Evolutionary conservation across 2,888 invertebrate genomes (phyloP).

Genomic region (Phrixothrix hirtus): DNA sequence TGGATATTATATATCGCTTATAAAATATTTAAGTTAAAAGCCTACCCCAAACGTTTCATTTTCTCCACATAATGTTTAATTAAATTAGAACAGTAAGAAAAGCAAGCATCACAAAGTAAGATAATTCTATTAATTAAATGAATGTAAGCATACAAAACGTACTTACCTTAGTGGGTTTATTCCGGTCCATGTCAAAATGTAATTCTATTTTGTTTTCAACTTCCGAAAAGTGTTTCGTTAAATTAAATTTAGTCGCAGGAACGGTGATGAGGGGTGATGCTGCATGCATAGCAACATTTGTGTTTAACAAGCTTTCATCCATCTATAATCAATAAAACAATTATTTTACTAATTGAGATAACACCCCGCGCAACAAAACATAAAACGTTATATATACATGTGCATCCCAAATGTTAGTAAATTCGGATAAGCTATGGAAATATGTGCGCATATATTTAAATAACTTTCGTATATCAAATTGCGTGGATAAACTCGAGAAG

Average conservation of each 20-base stretch:
- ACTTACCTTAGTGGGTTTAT: conserved; percentile 43
- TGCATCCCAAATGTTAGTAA: conserved; percentile 15
- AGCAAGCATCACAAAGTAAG: too few relatives aligned
- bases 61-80: too few relatives aligned
- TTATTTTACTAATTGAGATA: conserved; percentile 1
- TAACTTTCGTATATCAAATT: conserved; percentile 44
- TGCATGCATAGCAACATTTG: conserved; percentile 54
- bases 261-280: conserved; percentile 66
- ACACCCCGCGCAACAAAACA: neutral
- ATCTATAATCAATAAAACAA: conserved; percentile 52
- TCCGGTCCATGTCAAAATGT: conserved; percentile 57
- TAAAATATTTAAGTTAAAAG: too few relatives aligned
- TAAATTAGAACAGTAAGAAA: too few relatives aligned
- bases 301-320: conserved; percentile 67
- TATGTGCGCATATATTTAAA: conserved; percentile 48
- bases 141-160: neutral
- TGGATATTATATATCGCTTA: too few relatives aligned
- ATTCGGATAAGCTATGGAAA: conserved; percentile 43
- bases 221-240: conserved; percentile 71
- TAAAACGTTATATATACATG: neutral
- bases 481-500: conserved; percentile 38
- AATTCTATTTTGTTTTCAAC: conserved; percentile 67
- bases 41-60: too few relatives aligned
- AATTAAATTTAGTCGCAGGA: conserved; percentile 66
- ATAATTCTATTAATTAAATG: too few relatives aligned